Conservation (phyloP, 1,140 invertebrate species). For the Bombus waltoni region DNA sequence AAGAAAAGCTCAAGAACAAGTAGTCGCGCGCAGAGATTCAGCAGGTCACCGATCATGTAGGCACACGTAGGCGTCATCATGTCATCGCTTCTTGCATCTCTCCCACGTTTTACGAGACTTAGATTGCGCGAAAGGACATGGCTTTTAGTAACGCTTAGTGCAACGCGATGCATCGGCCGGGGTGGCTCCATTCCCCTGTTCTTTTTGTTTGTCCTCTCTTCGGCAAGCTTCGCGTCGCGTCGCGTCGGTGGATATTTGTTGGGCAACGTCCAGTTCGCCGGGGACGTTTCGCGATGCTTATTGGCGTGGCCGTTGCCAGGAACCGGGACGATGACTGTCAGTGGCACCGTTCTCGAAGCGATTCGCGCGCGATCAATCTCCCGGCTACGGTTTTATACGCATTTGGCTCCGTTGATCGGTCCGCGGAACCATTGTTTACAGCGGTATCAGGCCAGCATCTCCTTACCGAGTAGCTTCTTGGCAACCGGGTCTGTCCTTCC, state of each 20-base stretch:
- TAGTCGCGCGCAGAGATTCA: constrained; percentile 54
- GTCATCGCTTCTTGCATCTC: constrained; percentile 67
- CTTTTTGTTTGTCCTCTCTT: not conserved
- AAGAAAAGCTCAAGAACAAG: not conserved
- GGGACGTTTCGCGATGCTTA: constrained; percentile 16
- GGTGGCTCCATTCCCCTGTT: constrained; percentile 46
- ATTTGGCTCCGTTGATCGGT: constrained; percentile 43
- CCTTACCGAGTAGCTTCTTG: constrained; percentile 50
- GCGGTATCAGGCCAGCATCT: not conserved
- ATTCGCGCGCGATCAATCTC: constrained; percentile 39
- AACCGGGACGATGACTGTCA: not conserved
- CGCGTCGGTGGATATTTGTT: not conserved
- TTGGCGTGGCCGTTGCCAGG: constrained; percentile 51
- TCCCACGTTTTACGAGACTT: constrained; percentile 51
- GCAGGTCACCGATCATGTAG: constrained; percentile 62
- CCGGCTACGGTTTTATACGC: constrained; percentile 5
- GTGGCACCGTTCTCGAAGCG: not conserved
- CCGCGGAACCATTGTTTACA: constrained; percentile 25
- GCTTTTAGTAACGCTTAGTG: constrained; percentile 71
- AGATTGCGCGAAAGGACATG: constrained; percentile 60
- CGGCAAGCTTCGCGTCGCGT: not conserved
- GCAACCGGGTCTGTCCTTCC: constrained; percentile 52
- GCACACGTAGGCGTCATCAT: constrained; percentile 67
- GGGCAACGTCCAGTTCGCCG: constrained; percentile 33
- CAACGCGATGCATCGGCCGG: constrained; percentile 61